Evolutionary conservation across 23 tunicate genomes (phyloP), one percentile per base, ranked within the genome.

Genomic region (Corella eumyota): DNA sequence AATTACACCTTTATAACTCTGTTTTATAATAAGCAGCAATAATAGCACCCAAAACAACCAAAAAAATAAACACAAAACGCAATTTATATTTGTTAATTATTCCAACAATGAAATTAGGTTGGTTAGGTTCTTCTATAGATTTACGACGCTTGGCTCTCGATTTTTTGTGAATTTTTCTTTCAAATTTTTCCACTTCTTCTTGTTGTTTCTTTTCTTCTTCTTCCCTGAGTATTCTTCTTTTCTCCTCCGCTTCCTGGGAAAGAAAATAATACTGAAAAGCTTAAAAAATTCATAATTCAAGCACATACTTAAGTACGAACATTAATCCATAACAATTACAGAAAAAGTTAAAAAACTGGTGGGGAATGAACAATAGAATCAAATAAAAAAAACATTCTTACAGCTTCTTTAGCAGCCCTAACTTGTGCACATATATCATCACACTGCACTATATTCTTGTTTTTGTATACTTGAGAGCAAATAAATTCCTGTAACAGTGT

Each of bases 181-280:
- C 94, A 56, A 84, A 84, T 32, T 48, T 84, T 47, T 74, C 78
- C 1, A 84, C 38, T 64, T 84, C 94, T 9, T 46, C 74, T 23
- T 55, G 77, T 34, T 75, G 83, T 55, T 49, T 55, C 64, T 58
- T 69, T 34, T 63, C 83, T 34, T 84, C 82, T 36, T 84, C 77
- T 5, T 75, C 82, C 33, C 50, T 58, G 30, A 30, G n/a, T 67
- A 64, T 63, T 54, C 44, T 32, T 61, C 78, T 33, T 62, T 74
- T 46, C 60, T 57, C 54, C 65, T 55, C 81, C 55, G 55, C 23
- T 51, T 19, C 15, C 15, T 9, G 48, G 15, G 15, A 40, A 40
- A 40, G 15, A 9, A 40, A 40, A 15, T 40, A 9, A 40, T 40
- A 11, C 15, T 15, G 11, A 9, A 15, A 9, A 40, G 15, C 11